phyloP scores from a whole-genome alignment of 2,113 vertebrate species.

The Pituophis catenifer region DNA sequence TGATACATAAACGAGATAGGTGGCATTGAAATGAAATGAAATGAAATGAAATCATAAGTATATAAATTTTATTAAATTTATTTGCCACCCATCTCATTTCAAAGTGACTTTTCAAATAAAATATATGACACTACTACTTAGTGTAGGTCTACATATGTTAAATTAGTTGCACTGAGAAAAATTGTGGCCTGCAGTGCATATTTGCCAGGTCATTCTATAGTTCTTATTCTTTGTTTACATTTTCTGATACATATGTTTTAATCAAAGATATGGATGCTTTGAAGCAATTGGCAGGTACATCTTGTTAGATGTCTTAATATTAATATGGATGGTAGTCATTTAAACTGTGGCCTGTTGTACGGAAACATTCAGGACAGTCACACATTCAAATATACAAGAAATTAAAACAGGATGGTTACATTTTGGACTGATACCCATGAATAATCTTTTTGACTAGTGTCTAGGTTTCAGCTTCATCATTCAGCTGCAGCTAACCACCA shows the following conservation, averaged over 20 bases:
- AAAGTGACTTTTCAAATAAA: background rate
- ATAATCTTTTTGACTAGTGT: constrained; percentile 47
- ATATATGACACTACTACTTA: background rate
- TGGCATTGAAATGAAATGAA: background rate
- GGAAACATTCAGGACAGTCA: constrained; percentile 49
- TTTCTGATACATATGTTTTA: background rate
- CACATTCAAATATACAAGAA: constrained; percentile 54
- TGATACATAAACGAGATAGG: background rate
- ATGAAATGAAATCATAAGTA: background rate
- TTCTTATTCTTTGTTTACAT: background rate
- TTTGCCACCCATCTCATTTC: background rate
- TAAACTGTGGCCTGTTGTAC: constrained; percentile 36
- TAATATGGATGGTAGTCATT: constrained; percentile 12
- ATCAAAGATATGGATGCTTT: constrained; percentile 1
- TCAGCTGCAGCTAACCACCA: constrained; percentile 44
- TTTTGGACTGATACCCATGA: constrained; percentile 42
- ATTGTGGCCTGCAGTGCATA: background rate
- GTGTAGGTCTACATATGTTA: background rate
- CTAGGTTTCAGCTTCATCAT: constrained; percentile 46
- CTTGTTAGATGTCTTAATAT: constrained; percentile 1
- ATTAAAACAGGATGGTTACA: constrained; percentile 50
- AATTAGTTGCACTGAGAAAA: background rate
- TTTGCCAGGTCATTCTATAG: background rate
- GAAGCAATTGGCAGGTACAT: background rate
- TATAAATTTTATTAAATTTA: background rate